Percentiles rank a stretch among this genome's conserved stretches.
These are phyloP conservation scores for Zophobas atratus DNA, from an alignment of 1,140 invertebrate genomes.

Conservation along the genomic window DNA sequence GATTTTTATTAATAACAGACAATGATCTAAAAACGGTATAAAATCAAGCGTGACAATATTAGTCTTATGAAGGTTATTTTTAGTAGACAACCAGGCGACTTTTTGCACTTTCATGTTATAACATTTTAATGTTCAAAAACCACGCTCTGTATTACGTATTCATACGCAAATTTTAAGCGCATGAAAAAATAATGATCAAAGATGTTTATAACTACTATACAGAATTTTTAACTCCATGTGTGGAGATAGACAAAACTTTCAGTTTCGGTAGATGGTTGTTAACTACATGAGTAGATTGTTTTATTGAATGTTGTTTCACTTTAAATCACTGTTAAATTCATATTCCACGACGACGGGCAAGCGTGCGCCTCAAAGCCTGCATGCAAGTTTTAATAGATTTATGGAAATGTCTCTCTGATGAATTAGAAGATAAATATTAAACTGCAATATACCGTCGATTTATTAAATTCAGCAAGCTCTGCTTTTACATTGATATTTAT, in stretches of 20 bases:
- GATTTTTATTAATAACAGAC: slow-evolving; percentile 6
- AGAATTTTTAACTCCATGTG: no score
- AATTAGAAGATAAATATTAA: slow-evolving; percentile 16
- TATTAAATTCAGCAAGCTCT: background rate
- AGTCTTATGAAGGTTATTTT: slow-evolving; percentile 16
- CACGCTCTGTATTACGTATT: background rate
- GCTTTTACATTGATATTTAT: no score
- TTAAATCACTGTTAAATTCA: slow-evolving; percentile 20
- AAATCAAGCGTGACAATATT: slow-evolving; percentile 32
- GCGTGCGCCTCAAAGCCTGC: slow-evolving; percentile 22
- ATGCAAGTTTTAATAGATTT: slow-evolving; percentile 40
- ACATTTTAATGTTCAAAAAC: slow-evolving; percentile 24
- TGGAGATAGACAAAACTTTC: no score
- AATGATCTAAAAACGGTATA: background rate
- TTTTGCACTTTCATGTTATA: slow-evolving; percentile 9
- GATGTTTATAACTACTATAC: no score
- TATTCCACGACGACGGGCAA: slow-evolving; percentile 24
- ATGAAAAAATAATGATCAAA: no score
- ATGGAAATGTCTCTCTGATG: slow-evolving; percentile 30
- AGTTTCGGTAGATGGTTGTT: no score
- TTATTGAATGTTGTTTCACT: slow-evolving; percentile 26
- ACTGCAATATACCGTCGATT: background rate
- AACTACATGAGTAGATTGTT: background rate
- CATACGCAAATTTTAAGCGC: no score
- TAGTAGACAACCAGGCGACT: slow-evolving; percentile 23